Evolutionary conservation across 2,113 vertebrate species (phyloP).

Genomic region (Himantopus leucocephalus): DNA sequence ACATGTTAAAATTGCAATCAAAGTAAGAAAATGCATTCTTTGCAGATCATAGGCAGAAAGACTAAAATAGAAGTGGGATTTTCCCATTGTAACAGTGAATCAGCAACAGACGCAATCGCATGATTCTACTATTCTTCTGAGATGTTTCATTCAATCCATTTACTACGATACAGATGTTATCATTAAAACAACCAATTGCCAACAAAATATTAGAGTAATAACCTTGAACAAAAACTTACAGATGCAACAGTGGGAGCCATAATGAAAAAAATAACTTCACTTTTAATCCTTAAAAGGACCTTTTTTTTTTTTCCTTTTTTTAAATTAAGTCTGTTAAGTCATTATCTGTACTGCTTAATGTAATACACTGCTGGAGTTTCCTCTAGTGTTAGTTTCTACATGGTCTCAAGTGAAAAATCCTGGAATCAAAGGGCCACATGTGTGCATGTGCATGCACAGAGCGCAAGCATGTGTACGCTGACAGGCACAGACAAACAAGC

Average conservation of each 20-base stretch:
- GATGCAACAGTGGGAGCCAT: background rate
- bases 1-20: background rate
- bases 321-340: background rate
- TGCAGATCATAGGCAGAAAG: background rate
- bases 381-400: background rate
- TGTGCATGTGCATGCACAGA: background rate
- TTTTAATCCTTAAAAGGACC: background rate
- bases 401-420: background rate
- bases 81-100: background rate
- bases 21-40: background rate
- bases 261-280: background rate
- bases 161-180: background rate
- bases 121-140: background rate
- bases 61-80: constrained; percentile 7
- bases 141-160: background rate
- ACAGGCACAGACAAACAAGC: background rate
- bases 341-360: background rate
- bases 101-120: background rate
- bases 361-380: background rate
- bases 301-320: too few relatives aligned
- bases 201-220: background rate
- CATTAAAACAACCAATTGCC: background rate
- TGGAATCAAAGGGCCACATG: background rate
- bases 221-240: background rate
- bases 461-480: rapidly evolving